phyloP scores from a whole-genome alignment of 1,140 invertebrate species.

The Drosophila hydei region DNA sequence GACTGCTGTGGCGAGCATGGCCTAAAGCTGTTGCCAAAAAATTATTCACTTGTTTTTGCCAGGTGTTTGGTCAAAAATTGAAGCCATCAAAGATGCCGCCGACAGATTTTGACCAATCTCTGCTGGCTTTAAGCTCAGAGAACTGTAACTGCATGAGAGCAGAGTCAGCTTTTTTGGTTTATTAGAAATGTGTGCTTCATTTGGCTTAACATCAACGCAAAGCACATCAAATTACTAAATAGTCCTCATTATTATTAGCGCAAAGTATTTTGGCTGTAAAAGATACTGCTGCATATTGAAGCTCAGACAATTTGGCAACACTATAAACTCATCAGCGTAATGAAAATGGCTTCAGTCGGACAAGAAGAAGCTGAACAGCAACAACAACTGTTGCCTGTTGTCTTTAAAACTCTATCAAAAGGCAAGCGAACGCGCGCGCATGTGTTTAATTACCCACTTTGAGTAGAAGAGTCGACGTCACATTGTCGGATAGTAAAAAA shows the following conservation, averaged over 20 bases:
- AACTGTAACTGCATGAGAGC: too few species aligned
- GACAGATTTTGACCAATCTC: not conserved
- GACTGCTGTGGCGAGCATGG: slow-evolving; percentile 39
- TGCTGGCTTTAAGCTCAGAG: too few species aligned
- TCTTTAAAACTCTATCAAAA: slow-evolving; percentile 62
- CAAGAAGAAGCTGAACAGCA: slow-evolving; percentile 6
- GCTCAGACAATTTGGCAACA: slow-evolving; percentile 53
- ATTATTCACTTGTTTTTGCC: slow-evolving; percentile 21
- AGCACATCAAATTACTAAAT: slow-evolving; percentile 36
- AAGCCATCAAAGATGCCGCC: not conserved
- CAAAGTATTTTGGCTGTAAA: slow-evolving; percentile 54
- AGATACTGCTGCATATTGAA: slow-evolving; percentile 39
- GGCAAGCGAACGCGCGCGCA: slow-evolving; percentile 46
- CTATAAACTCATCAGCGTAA: slow-evolving; percentile 77
- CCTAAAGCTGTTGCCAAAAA: slow-evolving; percentile 30
- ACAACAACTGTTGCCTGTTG: slow-evolving; percentile 20
- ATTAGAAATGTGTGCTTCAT: too few species aligned
- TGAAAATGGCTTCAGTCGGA: slow-evolving; percentile 57
- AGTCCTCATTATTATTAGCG: slow-evolving; percentile 53
- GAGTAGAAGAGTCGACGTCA: slow-evolving; percentile 50
- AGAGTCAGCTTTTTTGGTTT: too few species aligned
- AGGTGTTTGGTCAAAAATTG: not conserved
- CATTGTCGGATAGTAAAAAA: slow-evolving; percentile 63
- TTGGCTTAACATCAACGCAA: slow-evolving; percentile 9
- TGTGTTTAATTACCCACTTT: slow-evolving; percentile 64